Base-by-base conservation (phyloP, 2,113 vertebrate species). In the Megaleporinus macrocephalus region DNA sequence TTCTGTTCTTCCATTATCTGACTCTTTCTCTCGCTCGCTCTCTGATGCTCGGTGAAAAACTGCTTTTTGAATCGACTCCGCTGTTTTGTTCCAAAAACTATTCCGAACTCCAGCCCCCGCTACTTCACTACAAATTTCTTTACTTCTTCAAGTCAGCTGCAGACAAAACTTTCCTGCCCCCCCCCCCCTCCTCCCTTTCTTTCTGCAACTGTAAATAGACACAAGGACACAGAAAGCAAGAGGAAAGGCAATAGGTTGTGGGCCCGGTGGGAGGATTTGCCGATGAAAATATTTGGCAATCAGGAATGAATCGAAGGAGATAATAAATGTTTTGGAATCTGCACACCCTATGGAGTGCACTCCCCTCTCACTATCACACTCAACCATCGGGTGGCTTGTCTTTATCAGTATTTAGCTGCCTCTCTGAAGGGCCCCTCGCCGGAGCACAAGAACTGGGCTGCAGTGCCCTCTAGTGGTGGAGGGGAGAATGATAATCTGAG, bases 251-350 rank as follows among this genome's bases (percentile, higher is more conserved):
- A 86, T 83, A 82, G 87, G 79, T 86, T 83, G 82, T 84, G 81
- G 69, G 72, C 84, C 89, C 88, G 83, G 85, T 91, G 91, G 90
- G 91, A 91, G 91, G 90, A 94, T 94, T 93, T 93, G 86, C 90
- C 78, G 78, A 79, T 89, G 87, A 91, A 93, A 91, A 91, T 90
- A 93, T 94, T 92, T 88, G 55, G 85, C 86, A 90, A 93, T 93
- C 91, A 90, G 88, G 89, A 93, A 88, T 90, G 90, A 94, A 94
- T 94, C 90, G 86, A 79, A 90, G 85, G 78, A 92, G 93, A 95
- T 94, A 94, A 93, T 91, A 90, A 88, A 88, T 93, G 89, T 93
- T 94, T 92, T 92, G 92, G 90, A 92, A 92, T 94, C 86, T 89
- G 79, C 72, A 87, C 88, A 90, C 92, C 92, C 89, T 86, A 84